Percentiles rank a stretch among this genome's conserved stretches.
Conservation (phyloP, 2,797 vertebrate species). For the Meriones psammophilus region DNA sequence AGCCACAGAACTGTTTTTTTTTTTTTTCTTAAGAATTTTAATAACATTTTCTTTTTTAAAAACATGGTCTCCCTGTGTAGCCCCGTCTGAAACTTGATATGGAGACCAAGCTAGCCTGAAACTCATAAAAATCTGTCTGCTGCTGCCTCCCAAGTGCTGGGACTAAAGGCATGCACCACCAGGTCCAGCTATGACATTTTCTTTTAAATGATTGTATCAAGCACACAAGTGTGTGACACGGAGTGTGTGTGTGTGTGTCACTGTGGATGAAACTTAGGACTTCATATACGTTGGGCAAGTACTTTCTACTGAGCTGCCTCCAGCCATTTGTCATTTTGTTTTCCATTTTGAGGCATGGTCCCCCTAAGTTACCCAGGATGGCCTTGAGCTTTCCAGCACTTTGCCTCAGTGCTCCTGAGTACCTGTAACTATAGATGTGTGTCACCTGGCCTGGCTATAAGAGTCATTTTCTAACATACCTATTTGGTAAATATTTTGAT, state of each 20-base stretch:
- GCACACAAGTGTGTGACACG: not conserved
- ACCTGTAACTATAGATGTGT: not conserved
- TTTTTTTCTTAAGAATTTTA: conserved; percentile 21
- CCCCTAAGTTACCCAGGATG: not conserved
- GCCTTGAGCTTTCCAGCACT: not conserved
- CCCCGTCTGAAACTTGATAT: not conserved
- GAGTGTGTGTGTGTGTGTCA: not conserved
- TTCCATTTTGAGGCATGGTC: not conserved
- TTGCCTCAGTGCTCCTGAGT: not conserved
- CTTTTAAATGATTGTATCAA: conserved; percentile 51
- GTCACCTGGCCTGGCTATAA: not conserved
- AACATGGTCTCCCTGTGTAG: not conserved
- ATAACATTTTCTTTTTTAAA: not conserved
- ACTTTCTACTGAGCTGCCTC: not conserved
- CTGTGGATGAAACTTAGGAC: not conserved
- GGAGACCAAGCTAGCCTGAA: not conserved
- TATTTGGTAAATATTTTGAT: not conserved
- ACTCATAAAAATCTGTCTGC: not conserved
- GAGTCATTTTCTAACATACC: conserved; percentile 32
- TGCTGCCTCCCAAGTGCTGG: not conserved
- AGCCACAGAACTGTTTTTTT: not conserved
- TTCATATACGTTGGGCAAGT: not conserved
- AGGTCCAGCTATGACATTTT: not conserved
- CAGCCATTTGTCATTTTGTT: not conserved
- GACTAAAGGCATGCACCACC: not conserved